Evolutionary conservation across 1,140 invertebrate species (phyloP), one percentile per base, ranked within the genome.

Genomic region (Calephelis nemesis): DNA sequence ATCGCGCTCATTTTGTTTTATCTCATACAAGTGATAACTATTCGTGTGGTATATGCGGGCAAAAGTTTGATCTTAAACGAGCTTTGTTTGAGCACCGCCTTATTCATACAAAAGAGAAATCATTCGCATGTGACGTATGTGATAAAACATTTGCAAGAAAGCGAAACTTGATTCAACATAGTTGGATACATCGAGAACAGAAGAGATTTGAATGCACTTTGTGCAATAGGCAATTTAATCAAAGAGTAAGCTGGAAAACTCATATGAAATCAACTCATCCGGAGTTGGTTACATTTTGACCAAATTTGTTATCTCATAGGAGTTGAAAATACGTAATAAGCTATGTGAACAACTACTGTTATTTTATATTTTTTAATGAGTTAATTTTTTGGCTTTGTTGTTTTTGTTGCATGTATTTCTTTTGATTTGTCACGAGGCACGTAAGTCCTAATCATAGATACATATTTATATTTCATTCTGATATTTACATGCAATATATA

Each of bases 181-280:
- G 90, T 82, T 82, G 86, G 73, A 83, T 85, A 42, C 94, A 95
- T 72, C 93, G 92, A 0, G 92, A 93, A 4, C 92, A 93, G 71
- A 91, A 93, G 62, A 93, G 93, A 4, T 95, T 93, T 73, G 81
- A 92, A 45, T 95, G 95, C 75, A 85, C 92, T 69, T 65, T 93
- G 9, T 95, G 94, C 45, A 72, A 75, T 62, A 93, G 93, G 71
- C 80, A 89, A 9, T 94, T 94, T 73, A 92, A 92, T 63, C 93
- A 94, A 63, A 72, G 67, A 13, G 72, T 77, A 13, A 77, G 73
- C 60, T 78, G 70, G 40, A 79, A 77, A 15, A 71, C 69, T 4
- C 82, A 85, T 49, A 81, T 84, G 76, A 84, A 76, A 47, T 68
- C 70, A 0, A 74, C 75, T 68, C 78, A 81, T 65, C 71, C 76